phyloP scores from a whole-genome alignment of 2,113 vertebrate species.

The Ageneiosus marmoratus region DNA sequence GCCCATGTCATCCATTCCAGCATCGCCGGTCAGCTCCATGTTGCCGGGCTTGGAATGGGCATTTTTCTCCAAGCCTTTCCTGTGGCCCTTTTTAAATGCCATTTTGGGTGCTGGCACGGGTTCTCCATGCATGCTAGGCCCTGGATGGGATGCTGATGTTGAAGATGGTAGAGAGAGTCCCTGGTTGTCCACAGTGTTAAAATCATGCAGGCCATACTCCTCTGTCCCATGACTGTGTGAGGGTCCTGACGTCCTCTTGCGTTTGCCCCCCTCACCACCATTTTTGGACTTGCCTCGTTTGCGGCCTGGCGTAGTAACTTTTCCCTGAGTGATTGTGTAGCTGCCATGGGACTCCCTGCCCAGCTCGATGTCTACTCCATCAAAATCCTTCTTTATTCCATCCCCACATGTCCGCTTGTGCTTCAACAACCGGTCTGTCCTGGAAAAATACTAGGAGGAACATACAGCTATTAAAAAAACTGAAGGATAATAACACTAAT shows the following conservation, averaged over 20 bases:
- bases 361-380: conserved; percentile 79
- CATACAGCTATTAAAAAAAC: background rate
- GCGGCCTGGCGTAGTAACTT: conserved; percentile 78
- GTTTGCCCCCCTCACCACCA: conserved; percentile 81
- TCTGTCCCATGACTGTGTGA: conserved; percentile 65
- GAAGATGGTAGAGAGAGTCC: conserved; percentile 56
- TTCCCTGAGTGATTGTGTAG: conserved; percentile 91
- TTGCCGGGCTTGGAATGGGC: conserved; percentile 76
- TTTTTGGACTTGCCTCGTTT: conserved; percentile 91
- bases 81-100: conserved; percentile 88
- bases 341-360: conserved; percentile 73
- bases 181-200: conserved; percentile 85
- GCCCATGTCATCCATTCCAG: conserved; percentile 77
- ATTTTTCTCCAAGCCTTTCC: conserved; percentile 83
- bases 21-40: conserved; percentile 72
- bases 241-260: conserved; percentile 76
- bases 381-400: conserved; percentile 86
- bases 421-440: conserved; percentile 97
- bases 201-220: conserved; percentile 81
- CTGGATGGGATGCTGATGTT: conserved; percentile 81
- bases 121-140: conserved; percentile 81
- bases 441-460: conserved; percentile 88
- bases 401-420: conserved; percentile 98
- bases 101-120: conserved; percentile 88
- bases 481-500: too few relatives aligned